Evolutionary conservation across 2,113 vertebrate genomes (phyloP).

Genomic region (Phylloscopus trochiloides): DNA sequence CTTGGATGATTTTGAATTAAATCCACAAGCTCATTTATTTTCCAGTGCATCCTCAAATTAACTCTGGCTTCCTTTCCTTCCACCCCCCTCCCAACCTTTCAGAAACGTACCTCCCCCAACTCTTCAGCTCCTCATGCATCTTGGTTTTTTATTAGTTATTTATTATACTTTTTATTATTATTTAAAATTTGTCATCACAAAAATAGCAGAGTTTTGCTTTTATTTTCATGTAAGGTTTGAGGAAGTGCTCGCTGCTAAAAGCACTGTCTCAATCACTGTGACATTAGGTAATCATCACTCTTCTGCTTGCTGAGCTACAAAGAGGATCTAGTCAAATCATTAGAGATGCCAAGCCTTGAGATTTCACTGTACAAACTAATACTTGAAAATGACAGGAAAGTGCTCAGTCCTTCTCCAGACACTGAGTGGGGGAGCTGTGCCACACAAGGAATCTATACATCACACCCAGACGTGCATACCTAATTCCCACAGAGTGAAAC

Average conservation of each 20-base stretch:
- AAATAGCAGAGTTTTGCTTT: neutral
- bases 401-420: neutral
- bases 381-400: neutral
- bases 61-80: slow-evolving; percentile 35
- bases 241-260: neutral
- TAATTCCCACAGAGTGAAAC: slow-evolving; percentile 4
- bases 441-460: neutral
- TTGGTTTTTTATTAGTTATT: neutral
- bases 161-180: neutral
- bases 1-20: slow-evolving; percentile 75
- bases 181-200: neutral
- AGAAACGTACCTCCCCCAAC: neutral
- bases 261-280: neutral
- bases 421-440: slow-evolving; percentile 7
- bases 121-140: slow-evolving; percentile 27
- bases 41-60: slow-evolving; percentile 73
- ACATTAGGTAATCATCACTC: neutral
- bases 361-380: neutral
- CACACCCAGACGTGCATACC: neutral
- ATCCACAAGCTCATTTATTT: slow-evolving; percentile 76
- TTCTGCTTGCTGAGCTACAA: neutral
- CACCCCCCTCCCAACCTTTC: neutral
- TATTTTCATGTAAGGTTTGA: neutral
- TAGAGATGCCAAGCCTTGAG: neutral
- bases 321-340: neutral